A percentile compares a stretch with the other conserved stretches of the same genome.
These are phyloP conservation scores for Pammene aurita DNA, from an alignment of 2,888 invertebrate genomes.

Conservation along the genomic window DNA sequence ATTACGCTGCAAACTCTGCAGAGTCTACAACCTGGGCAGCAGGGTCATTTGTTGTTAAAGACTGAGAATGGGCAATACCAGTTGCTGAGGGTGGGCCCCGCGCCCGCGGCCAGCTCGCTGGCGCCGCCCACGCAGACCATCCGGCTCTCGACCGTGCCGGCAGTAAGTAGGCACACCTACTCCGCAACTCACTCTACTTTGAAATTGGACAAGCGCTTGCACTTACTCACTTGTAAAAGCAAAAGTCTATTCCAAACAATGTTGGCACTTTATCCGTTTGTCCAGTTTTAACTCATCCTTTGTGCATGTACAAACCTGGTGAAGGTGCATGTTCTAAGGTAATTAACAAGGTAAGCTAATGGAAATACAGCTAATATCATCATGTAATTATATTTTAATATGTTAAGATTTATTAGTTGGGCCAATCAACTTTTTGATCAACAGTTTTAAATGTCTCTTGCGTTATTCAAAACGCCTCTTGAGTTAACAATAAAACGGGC, in stretches of 20 bases:
- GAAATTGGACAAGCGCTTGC: conserved; percentile 53
- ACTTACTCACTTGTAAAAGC: conserved; percentile 28
- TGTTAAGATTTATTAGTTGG: conserved; percentile 39
- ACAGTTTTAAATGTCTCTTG: too few relatives aligned
- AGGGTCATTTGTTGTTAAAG: conserved; percentile 95
- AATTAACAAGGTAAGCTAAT: conserved; percentile 69
- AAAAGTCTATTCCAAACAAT: conserved; percentile 15
- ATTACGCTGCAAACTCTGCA: conserved; percentile 94
- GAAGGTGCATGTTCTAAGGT: conserved; percentile 70
- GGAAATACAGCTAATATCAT: conserved; percentile 48
- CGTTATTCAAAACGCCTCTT: too few relatives aligned
- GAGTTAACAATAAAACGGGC: too few relatives aligned
- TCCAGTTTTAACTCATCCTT: conserved; percentile 60
- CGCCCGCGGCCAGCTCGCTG: conserved; percentile 84
- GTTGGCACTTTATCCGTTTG: conserved; percentile 47
- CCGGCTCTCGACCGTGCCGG: conserved; percentile 93
- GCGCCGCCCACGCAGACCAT: conserved; percentile 87
- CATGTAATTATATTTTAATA: conserved; percentile 54
- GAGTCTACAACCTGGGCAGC: conserved; percentile 93
- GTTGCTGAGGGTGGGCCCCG: conserved; percentile 93
- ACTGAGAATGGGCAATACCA: conserved; percentile 99
- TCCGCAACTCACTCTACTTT: conserved; percentile 49
- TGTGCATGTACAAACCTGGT: conserved; percentile 72
- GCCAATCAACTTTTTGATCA: too few relatives aligned
- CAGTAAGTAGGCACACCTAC: conserved; percentile 90